These are phyloP conservation scores for Lophochroa leadbeateri DNA, from an alignment of 2,113 vertebrate genomes.

Conservation along the genomic window DNA sequence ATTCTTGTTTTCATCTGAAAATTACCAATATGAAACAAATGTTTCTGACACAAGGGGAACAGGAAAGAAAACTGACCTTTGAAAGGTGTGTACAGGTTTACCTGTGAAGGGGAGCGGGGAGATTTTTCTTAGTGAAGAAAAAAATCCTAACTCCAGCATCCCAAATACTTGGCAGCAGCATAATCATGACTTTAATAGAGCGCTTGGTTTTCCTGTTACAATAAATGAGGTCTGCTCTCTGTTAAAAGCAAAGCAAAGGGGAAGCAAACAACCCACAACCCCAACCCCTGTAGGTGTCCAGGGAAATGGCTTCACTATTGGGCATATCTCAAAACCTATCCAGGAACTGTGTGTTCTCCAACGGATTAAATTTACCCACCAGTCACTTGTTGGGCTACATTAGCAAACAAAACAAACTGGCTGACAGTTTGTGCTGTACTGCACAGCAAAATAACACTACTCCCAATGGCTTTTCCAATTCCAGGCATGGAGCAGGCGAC, in stretches of 20 bases:
- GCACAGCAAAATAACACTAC: not conserved
- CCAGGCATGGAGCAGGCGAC: not conserved
- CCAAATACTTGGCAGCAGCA: not conserved
- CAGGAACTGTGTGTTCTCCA: conserved; percentile 42
- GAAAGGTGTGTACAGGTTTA: not conserved
- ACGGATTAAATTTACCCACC: not conserved
- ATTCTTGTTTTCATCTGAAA: not conserved
- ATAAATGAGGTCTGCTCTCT: conserved; percentile 17
- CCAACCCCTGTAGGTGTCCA: not conserved
- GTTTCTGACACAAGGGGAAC: not conserved
- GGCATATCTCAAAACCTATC: conserved; percentile 6
- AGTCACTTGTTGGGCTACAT: conserved; percentile 11
- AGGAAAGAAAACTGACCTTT: not conserved
- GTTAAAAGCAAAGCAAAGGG: conserved; percentile 34
- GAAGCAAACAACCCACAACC: conserved; percentile 37
- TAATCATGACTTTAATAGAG: not conserved
- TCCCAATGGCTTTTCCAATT: conserved; percentile 27
- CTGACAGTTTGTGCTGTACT: not conserved
- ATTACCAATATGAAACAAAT: not conserved
- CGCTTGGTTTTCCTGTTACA: not conserved
- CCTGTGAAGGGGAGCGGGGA: not conserved
- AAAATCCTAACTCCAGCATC: not conserved
- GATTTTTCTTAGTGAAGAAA: not conserved
- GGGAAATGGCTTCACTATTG: not conserved
- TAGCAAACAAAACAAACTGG: conserved; percentile 55